Conservation (phyloP, 2,113 vertebrate genomes). For the Hemicordylus capensis region DNA sequence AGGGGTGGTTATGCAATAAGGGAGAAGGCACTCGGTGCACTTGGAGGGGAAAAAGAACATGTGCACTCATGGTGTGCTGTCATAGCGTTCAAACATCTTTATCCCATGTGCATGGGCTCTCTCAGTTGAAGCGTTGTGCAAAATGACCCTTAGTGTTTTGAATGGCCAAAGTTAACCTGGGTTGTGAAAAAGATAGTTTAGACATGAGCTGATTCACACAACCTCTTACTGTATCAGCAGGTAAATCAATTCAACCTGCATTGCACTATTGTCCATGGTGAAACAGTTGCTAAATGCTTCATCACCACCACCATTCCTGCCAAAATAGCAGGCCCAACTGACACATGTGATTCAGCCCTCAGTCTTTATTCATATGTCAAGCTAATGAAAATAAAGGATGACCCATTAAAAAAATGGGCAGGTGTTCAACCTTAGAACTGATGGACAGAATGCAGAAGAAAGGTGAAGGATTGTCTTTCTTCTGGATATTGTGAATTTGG, state of each 20-base stretch:
- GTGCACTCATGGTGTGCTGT: too few relatives aligned
- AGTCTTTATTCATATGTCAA: neutral
- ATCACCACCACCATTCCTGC: neutral
- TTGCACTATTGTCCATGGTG: neutral
- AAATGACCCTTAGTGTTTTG: neutral
- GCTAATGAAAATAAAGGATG: neutral
- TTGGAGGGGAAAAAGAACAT: too few relatives aligned
- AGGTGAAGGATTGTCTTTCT: neutral
- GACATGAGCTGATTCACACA: neutral
- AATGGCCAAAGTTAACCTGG: neutral
- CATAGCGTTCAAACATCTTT: too few relatives aligned
- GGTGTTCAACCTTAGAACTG: neutral
- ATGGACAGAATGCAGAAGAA: constrained; percentile 11
- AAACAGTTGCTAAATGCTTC: neutral
- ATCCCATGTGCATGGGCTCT: too few relatives aligned
- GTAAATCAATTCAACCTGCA: neutral
- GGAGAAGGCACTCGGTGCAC: too few relatives aligned
- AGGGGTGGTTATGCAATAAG: too few relatives aligned
- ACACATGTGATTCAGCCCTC: neutral
- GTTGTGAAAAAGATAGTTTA: neutral
- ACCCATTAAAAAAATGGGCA: neutral
- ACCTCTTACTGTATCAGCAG: neutral
- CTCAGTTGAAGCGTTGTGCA: too few relatives aligned
- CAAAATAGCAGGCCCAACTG: neutral
- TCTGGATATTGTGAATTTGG: constrained; percentile 21